Conservation (phyloP, 2,113 vertebrate genomes). For the Gulo gulo region DNA sequence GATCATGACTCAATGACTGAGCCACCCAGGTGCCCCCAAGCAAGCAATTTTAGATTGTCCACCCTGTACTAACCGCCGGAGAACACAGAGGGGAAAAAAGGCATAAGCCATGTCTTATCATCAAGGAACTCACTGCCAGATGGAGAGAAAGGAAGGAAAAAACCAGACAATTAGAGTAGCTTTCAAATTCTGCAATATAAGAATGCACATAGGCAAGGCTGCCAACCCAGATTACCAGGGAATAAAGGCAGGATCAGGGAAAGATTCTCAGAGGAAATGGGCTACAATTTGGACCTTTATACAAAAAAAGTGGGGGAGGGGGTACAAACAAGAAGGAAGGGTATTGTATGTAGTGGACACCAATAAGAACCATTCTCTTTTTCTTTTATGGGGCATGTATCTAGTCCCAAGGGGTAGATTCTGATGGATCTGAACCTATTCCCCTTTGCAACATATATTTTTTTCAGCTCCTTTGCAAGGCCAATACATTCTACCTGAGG, state of each 20-base stretch:
- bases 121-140: not conserved
- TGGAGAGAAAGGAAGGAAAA: not conserved
- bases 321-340: not conserved
- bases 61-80: not conserved
- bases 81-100: not conserved
- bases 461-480: not conserved
- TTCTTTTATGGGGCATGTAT: not conserved
- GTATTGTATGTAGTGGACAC: not conserved
- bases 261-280: not conserved
- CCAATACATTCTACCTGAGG: not conserved
- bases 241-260: not conserved
- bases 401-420: not conserved
- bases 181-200: not conserved
- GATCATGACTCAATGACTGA: too few relatives aligned
- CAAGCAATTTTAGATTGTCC: not conserved
- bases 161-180: not conserved
- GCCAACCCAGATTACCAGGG: not conserved
- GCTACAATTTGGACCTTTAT: not conserved
- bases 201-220: not conserved
- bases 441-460: not conserved
- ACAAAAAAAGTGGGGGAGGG: not conserved
- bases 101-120: not conserved
- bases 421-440: not conserved
- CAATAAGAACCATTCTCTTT: not conserved
- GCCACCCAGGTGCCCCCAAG: too few relatives aligned